Conservation (phyloP, 2,888 invertebrate species). For the Hymenopus coronatus region DNA sequence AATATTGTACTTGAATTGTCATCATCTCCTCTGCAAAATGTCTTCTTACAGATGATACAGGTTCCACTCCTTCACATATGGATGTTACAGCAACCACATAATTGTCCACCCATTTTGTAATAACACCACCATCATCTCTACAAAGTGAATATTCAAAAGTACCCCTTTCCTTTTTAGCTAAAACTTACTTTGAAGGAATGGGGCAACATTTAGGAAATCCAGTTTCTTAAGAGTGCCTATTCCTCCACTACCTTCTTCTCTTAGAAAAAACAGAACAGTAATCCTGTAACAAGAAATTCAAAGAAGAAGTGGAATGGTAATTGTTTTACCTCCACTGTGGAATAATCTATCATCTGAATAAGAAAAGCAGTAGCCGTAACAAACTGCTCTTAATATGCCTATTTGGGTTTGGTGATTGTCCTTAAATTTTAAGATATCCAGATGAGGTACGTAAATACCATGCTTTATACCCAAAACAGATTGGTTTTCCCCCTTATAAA, state of each 20-base stretch:
- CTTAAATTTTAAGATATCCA: constrained; percentile 41
- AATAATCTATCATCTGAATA: constrained; percentile 33
- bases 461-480: no score
- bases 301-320: constrained; percentile 37
- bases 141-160: no score
- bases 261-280: constrained; percentile 35
- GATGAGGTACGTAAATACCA: constrained; percentile 35
- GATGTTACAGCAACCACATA: no score
- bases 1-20: background rate
- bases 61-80: background rate
- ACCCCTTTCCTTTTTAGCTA: constrained; percentile 25
- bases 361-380: constrained; percentile 13
- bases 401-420: constrained; percentile 33
- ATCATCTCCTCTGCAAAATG: background rate
- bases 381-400: constrained; percentile 20
- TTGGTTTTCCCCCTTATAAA: no score
- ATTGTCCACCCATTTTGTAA: no score
- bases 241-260: constrained; percentile 33
- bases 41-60: background rate
- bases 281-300: constrained; percentile 39
- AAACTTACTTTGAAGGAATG: constrained; percentile 22
- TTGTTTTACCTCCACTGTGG: constrained; percentile 29
- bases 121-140: no score
- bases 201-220: constrained; percentile 30
- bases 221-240: constrained; percentile 38